Conservation (phyloP, 2,888 invertebrate genomes). For the Horisme vitalbata region DNA sequence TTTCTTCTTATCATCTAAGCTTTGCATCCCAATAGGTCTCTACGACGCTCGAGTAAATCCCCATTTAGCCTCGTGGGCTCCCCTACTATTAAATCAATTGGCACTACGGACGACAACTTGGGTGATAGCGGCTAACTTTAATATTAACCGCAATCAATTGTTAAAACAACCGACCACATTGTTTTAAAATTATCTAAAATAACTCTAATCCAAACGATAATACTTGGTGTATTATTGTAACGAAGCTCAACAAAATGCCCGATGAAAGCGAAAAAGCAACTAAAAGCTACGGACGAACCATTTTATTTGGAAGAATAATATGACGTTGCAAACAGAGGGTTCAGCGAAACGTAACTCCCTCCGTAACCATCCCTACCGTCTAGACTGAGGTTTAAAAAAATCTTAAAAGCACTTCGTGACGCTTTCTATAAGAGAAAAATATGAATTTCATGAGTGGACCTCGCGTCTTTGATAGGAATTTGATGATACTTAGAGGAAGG, state of each 20-base stretch:
- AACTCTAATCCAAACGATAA: no score
- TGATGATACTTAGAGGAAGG: background rate
- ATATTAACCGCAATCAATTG: no score
- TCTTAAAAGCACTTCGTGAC: conserved; percentile 42
- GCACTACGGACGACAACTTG: no score
- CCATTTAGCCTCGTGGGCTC: no score
- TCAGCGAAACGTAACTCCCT: conserved; percentile 45
- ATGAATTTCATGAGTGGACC: conserved; percentile 36
- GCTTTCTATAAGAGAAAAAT: conserved; percentile 36
- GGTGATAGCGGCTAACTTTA: no score
- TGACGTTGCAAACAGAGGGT: conserved; percentile 37
- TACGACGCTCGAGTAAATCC: no score
- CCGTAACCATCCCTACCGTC: conserved; percentile 42
- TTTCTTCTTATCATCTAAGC: no score
- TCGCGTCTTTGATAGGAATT: background rate
- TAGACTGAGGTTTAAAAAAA: conserved; percentile 52
- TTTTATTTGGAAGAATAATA: conserved; percentile 48
- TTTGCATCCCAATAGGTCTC: no score
- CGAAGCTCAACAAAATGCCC: background rate
- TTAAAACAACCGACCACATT: no score
- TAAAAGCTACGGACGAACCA: conserved; percentile 37
- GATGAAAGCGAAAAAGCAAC: conserved; percentile 10
- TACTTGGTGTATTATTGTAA: no score
- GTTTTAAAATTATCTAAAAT: no score
- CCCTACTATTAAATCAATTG: no score